A percentile compares a stretch with the other conserved stretches of the same genome.
phyloP scores from a whole-genome alignment of 2,888 invertebrate species.

The Ellobium chinense region DNA sequence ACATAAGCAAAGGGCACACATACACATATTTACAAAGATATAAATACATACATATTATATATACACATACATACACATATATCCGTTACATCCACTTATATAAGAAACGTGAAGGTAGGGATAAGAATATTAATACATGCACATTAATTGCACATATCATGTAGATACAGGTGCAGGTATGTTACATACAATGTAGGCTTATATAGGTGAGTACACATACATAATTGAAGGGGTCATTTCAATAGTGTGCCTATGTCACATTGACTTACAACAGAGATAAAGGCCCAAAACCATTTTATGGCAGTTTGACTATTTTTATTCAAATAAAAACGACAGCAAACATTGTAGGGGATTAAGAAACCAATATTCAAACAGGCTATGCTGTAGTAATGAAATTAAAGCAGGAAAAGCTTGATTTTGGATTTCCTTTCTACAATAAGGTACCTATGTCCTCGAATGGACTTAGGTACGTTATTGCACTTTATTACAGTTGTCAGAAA shows the following conservation, averaged over 20 bases:
- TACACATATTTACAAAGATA: too few relatives aligned
- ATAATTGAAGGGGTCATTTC: not conserved
- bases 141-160: too few relatives aligned
- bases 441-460: not conserved
- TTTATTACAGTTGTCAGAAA: not conserved
- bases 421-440: not conserved
- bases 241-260: not conserved
- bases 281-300: not conserved
- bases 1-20: too few relatives aligned
- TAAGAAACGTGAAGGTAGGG: too few relatives aligned
- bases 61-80: too few relatives aligned
- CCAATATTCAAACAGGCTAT: not conserved
- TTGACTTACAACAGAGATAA: not conserved
- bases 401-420: too few relatives aligned
- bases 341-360: not conserved
- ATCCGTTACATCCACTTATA: too few relatives aligned
- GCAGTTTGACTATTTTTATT: not conserved
- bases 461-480: not conserved
- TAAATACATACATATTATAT: too few relatives aligned
- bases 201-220: too few relatives aligned
- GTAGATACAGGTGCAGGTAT: too few relatives aligned
- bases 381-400: not conserved
- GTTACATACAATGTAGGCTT: too few relatives aligned
- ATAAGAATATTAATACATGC: too few relatives aligned
- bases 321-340: not conserved